Conservation (phyloP, 2,797 vertebrate species). For the Parauchenoglanis punctatus region DNA sequence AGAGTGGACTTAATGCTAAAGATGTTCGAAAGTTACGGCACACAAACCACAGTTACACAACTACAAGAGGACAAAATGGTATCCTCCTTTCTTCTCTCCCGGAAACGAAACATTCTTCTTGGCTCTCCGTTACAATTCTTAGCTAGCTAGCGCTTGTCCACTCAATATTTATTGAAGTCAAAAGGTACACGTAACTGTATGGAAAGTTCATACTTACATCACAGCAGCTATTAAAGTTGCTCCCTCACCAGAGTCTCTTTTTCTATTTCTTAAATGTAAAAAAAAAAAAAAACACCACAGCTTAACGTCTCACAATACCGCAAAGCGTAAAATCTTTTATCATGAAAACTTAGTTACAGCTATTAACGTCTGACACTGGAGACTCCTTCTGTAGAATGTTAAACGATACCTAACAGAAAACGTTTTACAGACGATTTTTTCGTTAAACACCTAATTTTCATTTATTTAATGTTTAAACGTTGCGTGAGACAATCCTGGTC, state of each 20-base stretch:
- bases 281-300: not conserved
- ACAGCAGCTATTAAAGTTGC: not conserved
- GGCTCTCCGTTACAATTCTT: not conserved
- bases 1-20: not conserved
- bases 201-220: not conserved
- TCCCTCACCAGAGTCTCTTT: no score
- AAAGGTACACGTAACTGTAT: not conserved
- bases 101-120: not conserved
- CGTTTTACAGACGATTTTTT: not conserved
- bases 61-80: not conserved
- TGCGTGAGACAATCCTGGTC: not conserved
- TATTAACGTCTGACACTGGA: no score
- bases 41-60: not conserved
- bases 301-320: no score
- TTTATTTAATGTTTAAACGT: not conserved
- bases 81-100: no score
- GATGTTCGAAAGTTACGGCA: not conserved
- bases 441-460: not conserved
- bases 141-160: no score
- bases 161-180: no score
- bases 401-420: not conserved
- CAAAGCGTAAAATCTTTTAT: no score
- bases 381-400: no score
- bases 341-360: no score
- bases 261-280: not conserved